phyloP scores from a whole-genome alignment of 2,113 vertebrate genomes.

The Carettochelys insculpta region DNA sequence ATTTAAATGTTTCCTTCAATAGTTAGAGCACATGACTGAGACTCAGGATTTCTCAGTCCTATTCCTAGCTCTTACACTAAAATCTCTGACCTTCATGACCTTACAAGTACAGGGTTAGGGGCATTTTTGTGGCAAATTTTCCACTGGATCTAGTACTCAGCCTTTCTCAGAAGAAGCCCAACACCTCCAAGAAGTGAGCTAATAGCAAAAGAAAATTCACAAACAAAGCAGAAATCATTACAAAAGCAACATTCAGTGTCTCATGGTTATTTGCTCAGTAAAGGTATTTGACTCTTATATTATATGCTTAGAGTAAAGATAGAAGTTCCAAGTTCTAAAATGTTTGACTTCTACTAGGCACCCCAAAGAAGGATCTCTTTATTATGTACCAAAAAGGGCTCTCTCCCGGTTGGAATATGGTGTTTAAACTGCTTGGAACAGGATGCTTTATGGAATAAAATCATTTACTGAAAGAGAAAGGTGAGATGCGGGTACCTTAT shows the following conservation, averaged over 20 bases:
- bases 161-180: neutral
- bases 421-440: neutral
- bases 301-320: neutral
- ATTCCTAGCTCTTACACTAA: neutral
- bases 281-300: neutral
- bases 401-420: neutral
- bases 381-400: neutral
- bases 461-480: constrained; percentile 55
- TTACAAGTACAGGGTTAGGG: neutral
- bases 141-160: neutral
- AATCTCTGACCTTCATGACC: neutral
- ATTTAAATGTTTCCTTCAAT: neutral
- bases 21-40: neutral
- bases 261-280: neutral
- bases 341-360: neutral
- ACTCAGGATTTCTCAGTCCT: neutral
- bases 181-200: neutral
- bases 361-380: neutral
- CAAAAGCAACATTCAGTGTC: neutral
- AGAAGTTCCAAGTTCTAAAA: neutral
- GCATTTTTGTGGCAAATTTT: neutral
- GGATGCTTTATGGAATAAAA: neutral
- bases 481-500: constrained; percentile 37
- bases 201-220: neutral
- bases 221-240: neutral